Evolutionary conservation across 2,113 vertebrate genomes (phyloP).

Genomic region (Ciconia stormi): DNA sequence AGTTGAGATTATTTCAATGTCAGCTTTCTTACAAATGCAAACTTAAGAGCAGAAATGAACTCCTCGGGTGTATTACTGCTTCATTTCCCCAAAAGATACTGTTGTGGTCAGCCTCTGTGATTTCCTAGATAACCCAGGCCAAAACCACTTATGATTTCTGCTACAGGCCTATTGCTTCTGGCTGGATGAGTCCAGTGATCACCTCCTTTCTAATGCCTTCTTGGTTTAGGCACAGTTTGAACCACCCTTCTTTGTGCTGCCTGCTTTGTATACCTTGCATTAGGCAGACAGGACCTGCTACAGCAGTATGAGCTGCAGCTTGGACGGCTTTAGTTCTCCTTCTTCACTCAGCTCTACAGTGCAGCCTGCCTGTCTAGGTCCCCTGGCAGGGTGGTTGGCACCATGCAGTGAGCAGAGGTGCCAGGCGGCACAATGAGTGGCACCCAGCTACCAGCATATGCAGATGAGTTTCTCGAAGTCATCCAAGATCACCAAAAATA

Average conservation of each 20-base stretch:
- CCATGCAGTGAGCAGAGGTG: not conserved
- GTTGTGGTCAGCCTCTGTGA: not conserved
- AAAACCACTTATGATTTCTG: not conserved
- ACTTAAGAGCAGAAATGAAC: not conserved
- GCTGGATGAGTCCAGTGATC: not conserved
- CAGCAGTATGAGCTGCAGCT: not conserved
- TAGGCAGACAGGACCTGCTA: not conserved
- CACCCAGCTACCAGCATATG: not conserved
- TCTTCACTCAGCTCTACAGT: not conserved
- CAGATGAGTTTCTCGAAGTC: not conserved
- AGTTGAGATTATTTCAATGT: not conserved
- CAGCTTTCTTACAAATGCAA: not conserved
- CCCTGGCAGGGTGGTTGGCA: not conserved
- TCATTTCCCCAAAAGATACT: not conserved
- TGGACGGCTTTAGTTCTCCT: not conserved
- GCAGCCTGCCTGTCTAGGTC: not conserved
- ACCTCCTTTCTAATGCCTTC: not conserved
- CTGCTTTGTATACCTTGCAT: not conserved
- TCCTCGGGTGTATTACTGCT: not conserved
- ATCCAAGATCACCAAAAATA: not conserved
- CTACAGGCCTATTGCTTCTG: not conserved
- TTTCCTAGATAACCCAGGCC: not conserved
- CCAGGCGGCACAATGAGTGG: not conserved
- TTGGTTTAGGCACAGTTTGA: not conserved
- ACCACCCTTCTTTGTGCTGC: fast-evolving